Percentiles rank a stretch among this genome's conserved stretches.
Evolutionary conservation across 2,888 invertebrate species (phyloP).

Genomic region (Campoletis raptor): DNA sequence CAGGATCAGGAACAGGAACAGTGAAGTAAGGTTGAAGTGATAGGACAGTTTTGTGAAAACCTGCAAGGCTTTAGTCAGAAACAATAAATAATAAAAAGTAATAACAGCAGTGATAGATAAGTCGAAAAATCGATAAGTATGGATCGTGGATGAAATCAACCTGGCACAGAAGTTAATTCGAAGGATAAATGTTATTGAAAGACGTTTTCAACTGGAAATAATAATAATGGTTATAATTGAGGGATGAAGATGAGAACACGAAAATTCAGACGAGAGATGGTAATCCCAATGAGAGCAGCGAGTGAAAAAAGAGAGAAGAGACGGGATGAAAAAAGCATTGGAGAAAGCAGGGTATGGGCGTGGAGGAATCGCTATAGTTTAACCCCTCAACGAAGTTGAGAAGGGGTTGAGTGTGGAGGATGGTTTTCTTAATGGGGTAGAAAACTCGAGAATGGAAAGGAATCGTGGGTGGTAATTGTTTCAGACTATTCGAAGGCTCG

Average conservation of each 20-base stretch:
- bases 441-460: conserved; percentile 77
- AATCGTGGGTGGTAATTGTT: conserved; percentile 78
- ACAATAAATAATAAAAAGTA: not conserved
- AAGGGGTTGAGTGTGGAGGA: conserved; percentile 61
- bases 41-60: too few relatives aligned
- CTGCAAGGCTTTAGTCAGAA: too few relatives aligned
- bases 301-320: conserved; percentile 21
- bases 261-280: conserved; percentile 49
- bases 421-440: conserved; percentile 75
- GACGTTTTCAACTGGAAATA: conserved; percentile 6
- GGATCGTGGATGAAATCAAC: not conserved
- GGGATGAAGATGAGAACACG: conserved; percentile 41
- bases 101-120: not conserved
- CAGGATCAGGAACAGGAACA: too few relatives aligned
- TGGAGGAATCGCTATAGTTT: conserved; percentile 60
- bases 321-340: conserved; percentile 10
- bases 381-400: conserved; percentile 66
- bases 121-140: not conserved
- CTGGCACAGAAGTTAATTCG: not conserved
- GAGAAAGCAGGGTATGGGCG: conserved; percentile 44
- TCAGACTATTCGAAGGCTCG: conserved; percentile 74
- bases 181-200: conserved; percentile 8
- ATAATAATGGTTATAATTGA: conserved; percentile 48
- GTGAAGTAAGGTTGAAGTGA: too few relatives aligned
- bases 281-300: conserved; percentile 53